Base-by-base conservation (phyloP, 2,113 vertebrate genomes). In the Onychostruthus taczanowskii region DNA sequence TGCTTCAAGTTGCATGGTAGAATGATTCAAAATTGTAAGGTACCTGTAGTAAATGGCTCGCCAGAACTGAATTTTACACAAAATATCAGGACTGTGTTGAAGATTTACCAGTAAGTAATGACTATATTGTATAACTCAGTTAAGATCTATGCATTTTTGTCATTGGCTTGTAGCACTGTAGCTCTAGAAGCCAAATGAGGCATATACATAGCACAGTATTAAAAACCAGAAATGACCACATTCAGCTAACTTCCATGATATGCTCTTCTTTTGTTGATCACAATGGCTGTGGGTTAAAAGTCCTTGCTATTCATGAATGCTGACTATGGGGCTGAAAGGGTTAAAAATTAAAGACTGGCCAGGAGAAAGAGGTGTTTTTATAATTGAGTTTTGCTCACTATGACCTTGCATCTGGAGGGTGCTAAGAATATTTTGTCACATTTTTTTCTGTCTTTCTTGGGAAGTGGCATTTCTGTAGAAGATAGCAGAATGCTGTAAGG, bases 21-120 rank as follows among this genome's bases (percentile, higher is more conserved):
- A 86, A 85, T 93, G 82, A 93, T 87, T 87, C 87, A 93, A 87
- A 95, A 94, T 69, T 77, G 41, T 74, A 78, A 87, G 62, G 16
- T 59, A 37, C 24, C 13, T 5, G 2, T 59, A 63, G 76, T 77
- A 86, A 92, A 86, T 89, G 43, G 41, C 52, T 94, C 73, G 41
- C 39, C 18, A 64, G 68, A 49, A 81, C 21, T 83, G 55, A 46
- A 70, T 90, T 92, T 87, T 64, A 73, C 56, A 61, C 35, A 80
- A 52, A 87, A 41, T 72, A 58, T 62, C 52, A 76, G 23, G 28
- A 35, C 11, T 61, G 13, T 82, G 44, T 56, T 49, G 28, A 84
- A 94, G 49, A 87, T 89, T 76, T 75, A 49, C 68, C 17, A 46
- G 37, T 69, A 84, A 72, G n/a, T 67, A 89, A 73, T 70, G 33